phyloP scores from a whole-genome alignment of 1,140 invertebrate species.

The Octopus bimaculoides region DNA sequence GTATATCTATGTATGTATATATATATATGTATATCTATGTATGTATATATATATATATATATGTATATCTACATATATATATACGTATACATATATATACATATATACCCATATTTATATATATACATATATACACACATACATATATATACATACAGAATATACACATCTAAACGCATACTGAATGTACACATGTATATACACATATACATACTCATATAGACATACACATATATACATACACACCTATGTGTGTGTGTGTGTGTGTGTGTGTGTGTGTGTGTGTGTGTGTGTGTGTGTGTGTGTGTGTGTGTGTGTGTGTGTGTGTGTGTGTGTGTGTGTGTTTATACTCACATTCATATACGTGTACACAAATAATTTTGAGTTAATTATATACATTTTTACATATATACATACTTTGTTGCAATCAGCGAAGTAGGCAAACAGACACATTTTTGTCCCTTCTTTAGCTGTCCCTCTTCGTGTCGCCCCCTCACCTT shows the following conservation, averaged over 20 bases:
- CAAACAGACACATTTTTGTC: no score
- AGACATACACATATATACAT: no score
- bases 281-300: neutral
- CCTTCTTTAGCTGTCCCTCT: no score
- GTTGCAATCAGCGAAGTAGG: no score
- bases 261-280: neutral
- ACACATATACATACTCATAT: no score
- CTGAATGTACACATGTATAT: no score
- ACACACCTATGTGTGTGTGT: no score
- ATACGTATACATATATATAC: neutral
- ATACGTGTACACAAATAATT: no score
- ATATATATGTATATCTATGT: neutral
- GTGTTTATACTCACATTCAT: neutral
- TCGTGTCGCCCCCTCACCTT: no score
- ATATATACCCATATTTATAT: neutral
- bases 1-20: neutral
- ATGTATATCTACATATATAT: neutral
- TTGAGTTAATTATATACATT: no score
- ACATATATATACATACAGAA: neutral
- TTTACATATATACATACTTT: no score
- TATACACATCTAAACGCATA: no score
- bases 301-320: neutral
- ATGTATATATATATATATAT: slow-evolving; percentile 1
- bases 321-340: neutral
- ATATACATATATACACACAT: neutral